Evolutionary conservation across 2,888 invertebrate species (phyloP).

Genomic region (Frankliniella fusca): DNA sequence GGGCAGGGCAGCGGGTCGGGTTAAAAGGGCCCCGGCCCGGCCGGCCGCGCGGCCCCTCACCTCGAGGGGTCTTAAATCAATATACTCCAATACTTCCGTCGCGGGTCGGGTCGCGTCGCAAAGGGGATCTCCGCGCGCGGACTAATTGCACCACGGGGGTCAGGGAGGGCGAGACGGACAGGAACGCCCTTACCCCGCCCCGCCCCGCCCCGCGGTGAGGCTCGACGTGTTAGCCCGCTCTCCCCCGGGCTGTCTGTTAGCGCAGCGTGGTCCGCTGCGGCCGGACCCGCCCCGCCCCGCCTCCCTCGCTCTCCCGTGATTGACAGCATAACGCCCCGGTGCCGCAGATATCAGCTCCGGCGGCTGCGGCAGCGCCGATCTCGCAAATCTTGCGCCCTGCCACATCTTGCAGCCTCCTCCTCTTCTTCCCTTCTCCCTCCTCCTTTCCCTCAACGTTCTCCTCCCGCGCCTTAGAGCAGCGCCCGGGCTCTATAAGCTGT

Average conservation of each 20-base stretch:
- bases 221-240: background rate
- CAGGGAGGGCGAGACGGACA: background rate
- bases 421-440: background rate
- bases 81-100: background rate
- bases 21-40: background rate
- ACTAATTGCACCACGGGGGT: slow-evolving; percentile 6
- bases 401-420: background rate
- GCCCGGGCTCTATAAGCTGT: background rate
- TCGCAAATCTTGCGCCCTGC: background rate
- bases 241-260: too few relatives aligned
- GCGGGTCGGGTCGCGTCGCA: background rate
- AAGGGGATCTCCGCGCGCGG: background rate
- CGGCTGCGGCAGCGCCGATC: background rate
- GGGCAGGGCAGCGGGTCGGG: background rate
- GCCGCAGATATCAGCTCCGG: too few relatives aligned
- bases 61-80: slow-evolving; percentile 11
- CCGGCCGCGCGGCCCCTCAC: background rate
- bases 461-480: background rate
- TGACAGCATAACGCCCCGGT: too few relatives aligned
- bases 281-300: too few relatives aligned
- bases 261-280: too few relatives aligned
- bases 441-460: background rate
- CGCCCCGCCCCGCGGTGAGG: background rate
- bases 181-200: background rate
- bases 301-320: too few relatives aligned